Conservation (phyloP, 1,140 invertebrate species). For the Hyphantria cunea region DNA sequence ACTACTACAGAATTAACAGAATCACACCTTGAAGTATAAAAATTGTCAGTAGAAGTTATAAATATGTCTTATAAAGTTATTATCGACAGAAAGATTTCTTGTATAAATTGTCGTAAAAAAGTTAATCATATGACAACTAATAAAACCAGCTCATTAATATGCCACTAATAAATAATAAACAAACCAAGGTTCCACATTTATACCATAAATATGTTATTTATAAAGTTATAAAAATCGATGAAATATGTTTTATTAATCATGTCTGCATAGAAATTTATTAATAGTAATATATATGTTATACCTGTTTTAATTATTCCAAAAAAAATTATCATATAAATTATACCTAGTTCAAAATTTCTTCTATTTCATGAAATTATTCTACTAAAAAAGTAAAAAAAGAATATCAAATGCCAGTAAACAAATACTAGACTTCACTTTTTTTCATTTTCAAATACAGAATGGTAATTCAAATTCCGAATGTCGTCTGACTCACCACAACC, state of each 20-base stretch:
- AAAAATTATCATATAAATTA: not conserved
- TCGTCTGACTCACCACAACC: constrained; percentile 5
- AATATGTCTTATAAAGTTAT: too few species aligned
- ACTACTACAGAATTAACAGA: too few species aligned
- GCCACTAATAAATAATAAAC: not conserved
- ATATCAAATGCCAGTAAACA: not conserved
- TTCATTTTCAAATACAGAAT: constrained; percentile 8
- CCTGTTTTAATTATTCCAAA: constrained; percentile 9
- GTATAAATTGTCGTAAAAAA: too few species aligned
- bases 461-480: constrained; percentile 9
- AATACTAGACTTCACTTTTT: not conserved
- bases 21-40: too few species aligned
- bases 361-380: too few species aligned
- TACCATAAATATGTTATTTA: constrained; percentile 9
- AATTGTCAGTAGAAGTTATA: too few species aligned
- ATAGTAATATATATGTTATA: constrained; percentile 1
- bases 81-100: not conserved
- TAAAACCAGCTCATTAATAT: constrained; percentile 18
- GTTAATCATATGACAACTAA: not conserved
- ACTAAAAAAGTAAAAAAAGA: too few species aligned
- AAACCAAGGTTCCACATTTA: too few species aligned
- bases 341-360: not conserved
- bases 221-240: constrained; percentile 27
- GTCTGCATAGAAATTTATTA: constrained; percentile 12
- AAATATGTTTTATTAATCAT: constrained; percentile 24